phyloP scores from a whole-genome alignment of 2,797 vertebrate genomes.

The Molothrus ater region DNA sequence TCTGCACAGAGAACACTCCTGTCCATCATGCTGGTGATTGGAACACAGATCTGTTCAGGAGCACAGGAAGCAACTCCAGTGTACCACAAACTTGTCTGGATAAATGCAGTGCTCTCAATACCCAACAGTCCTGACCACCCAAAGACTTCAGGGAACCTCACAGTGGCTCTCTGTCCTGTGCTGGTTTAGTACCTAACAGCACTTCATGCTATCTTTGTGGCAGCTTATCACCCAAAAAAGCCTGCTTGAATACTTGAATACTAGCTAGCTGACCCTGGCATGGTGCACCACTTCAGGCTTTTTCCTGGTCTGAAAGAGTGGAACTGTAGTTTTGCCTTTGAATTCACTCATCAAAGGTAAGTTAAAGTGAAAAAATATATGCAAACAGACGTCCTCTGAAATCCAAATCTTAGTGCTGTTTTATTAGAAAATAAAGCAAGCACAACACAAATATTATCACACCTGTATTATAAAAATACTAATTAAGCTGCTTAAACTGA shows the following conservation, averaged over 20 bases:
- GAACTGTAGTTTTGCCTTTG: not conserved
- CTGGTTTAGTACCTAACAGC: not conserved
- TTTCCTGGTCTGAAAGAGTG: not conserved
- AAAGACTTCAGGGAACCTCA: not conserved
- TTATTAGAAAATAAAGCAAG: not conserved
- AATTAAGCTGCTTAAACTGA: not conserved
- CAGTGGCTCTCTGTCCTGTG: not conserved
- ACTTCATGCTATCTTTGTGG: not conserved
- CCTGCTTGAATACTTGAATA: not conserved
- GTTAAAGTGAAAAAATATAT: not conserved
- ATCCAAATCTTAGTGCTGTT: not conserved
- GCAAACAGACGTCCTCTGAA: not conserved
- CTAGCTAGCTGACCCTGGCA: accelerated
- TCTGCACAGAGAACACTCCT: not conserved
- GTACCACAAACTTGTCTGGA: accelerated
- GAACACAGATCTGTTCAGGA: not conserved
- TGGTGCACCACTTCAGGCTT: not conserved
- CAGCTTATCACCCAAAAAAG: not conserved
- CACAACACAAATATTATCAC: not conserved
- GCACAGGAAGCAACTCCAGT: not conserved
- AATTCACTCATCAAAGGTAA: not conserved
- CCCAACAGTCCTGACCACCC: accelerated
- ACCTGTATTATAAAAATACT: not conserved
- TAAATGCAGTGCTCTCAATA: not conserved
- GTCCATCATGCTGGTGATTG: accelerated